Conservation (phyloP, 1,140 invertebrate genomes). For the Panagrolaimus sp. region DNA sequence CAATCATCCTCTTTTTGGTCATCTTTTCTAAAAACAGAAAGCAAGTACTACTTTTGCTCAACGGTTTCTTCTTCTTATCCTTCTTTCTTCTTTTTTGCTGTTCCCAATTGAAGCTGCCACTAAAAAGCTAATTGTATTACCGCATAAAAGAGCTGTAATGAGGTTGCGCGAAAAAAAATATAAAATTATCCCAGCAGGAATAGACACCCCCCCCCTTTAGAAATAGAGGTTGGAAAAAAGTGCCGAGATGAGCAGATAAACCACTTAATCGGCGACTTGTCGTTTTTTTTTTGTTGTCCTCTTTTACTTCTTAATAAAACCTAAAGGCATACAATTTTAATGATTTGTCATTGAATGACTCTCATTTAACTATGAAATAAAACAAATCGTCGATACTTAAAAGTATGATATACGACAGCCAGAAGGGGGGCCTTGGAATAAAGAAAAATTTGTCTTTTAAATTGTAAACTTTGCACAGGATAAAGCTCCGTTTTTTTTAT, state of each 20-base stretch:
- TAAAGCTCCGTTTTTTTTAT: too few relatives aligned
- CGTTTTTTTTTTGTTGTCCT: background rate
- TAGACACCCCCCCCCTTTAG: conserved; percentile 12
- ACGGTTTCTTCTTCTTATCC: background rate
- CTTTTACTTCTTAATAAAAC: background rate
- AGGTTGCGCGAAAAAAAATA: conserved; percentile 11
- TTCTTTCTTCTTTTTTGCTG: too few relatives aligned
- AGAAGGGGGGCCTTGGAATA: background rate
- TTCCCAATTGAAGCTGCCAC: background rate
- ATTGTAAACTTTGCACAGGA: background rate
- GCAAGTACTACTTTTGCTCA: background rate
- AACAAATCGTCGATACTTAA: conserved; percentile 3
- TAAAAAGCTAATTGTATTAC: conserved; percentile 12
- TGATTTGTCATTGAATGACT: background rate
- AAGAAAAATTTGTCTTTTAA: background rate
- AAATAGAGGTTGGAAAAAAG: too few relatives aligned
- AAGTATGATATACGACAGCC: conserved; percentile 1
- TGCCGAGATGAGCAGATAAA: conserved; percentile 13
- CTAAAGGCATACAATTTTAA: conserved; percentile 3
- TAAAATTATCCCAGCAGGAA: conserved; percentile 13
- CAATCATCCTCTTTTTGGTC: background rate
- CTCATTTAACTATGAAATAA: background rate
- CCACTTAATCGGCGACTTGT: background rate
- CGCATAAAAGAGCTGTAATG: conserved; percentile 15
- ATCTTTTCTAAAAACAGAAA: background rate